A percentile compares a stretch with the other conserved stretches of the same genome.
Evolutionary conservation across 2,888 invertebrate genomes (phyloP).

Genomic region (Xestia ashworthii): DNA sequence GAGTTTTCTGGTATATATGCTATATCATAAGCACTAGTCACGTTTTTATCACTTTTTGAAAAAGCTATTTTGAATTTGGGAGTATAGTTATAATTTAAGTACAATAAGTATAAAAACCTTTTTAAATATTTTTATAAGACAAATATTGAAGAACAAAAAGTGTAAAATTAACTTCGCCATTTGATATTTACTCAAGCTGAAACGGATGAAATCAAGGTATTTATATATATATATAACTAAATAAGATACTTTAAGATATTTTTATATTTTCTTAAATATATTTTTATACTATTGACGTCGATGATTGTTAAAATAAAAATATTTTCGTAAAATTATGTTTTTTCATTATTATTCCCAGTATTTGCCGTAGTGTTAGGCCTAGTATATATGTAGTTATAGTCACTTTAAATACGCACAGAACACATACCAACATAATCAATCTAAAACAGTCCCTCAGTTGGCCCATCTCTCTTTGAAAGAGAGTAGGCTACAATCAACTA

Average conservation of each 20-base stretch:
- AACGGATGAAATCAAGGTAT: background rate
- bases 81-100: background rate
- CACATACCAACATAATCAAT: background rate
- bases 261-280: conserved; percentile 8
- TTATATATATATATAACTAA: too few species aligned
- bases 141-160: too few species aligned
- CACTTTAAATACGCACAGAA: background rate
- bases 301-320: conserved; percentile 37
- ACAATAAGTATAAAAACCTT: background rate
- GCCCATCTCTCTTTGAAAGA: background rate
- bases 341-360: background rate
- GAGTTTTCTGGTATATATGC: background rate
- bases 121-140: background rate
- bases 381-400: background rate
- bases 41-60: background rate
- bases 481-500: background rate
- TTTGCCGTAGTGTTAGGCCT: background rate
- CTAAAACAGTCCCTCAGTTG: background rate
- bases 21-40: conserved; percentile 1
- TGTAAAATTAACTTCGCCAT: background rate
- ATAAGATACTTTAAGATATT: conserved; percentile 11
- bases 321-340: conserved; percentile 9
- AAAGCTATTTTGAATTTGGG: conserved; percentile 5
- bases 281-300: background rate
- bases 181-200: background rate